phyloP scores from a whole-genome alignment of 2,888 invertebrate species.

The Hartigia nigra region DNA sequence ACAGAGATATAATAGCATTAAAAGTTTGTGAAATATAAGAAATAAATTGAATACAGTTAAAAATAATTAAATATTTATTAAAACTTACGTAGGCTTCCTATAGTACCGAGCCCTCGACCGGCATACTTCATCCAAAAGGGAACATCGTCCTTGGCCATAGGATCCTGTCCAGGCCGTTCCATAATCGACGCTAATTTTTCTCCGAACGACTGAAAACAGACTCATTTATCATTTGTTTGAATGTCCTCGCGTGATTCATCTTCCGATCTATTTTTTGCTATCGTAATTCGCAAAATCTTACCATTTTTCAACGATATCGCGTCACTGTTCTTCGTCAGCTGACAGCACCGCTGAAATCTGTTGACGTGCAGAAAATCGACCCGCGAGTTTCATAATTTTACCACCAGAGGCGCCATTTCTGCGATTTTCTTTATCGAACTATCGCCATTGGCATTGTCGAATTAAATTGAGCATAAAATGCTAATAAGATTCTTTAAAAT shows the following conservation, averaged over 20 bases:
- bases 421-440: background rate
- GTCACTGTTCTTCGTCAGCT: constrained; percentile 40
- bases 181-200: constrained; percentile 84
- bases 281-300: constrained; percentile 22
- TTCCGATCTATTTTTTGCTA: background rate
- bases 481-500: background rate
- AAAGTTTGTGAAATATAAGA: background rate
- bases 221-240: background rate
- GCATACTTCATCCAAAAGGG: constrained; percentile 93
- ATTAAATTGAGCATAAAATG: background rate
- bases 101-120: constrained; percentile 84
- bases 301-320: constrained; percentile 38
- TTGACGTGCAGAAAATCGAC: constrained; percentile 51
- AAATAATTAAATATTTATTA: constrained; percentile 5
- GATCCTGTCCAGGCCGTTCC: constrained; percentile 84
- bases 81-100: constrained; percentile 84
- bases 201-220: constrained; percentile 74
- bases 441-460: background rate
- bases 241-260: background rate
- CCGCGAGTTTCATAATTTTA: constrained; percentile 19
- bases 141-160: constrained; percentile 81
- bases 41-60: background rate
- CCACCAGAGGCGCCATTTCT: constrained; percentile 1
- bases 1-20: background rate
- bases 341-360: constrained; percentile 41